Base-by-base conservation (phyloP, 2,113 vertebrate species). In the Sander lucioperca region DNA sequence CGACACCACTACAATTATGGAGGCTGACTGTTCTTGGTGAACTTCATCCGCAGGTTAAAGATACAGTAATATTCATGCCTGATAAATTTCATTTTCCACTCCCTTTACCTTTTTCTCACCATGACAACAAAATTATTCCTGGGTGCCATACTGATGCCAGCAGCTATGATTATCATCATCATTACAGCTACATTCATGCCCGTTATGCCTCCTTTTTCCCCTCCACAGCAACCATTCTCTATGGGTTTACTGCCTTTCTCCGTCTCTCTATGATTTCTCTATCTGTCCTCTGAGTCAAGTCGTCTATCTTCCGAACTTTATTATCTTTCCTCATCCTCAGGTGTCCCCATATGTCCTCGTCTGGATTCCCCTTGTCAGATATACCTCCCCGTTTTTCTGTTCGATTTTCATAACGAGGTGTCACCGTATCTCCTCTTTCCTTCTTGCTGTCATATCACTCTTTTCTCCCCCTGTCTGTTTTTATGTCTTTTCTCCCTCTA, bases 401-500 rank as follows among this genome's bases (percentile, higher is more conserved):
- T 74, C 64, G 33, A 25, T 70, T 88, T 79, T 79, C 54, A 76
- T 56, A 78, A 64, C 39, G 68, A 87, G 33, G 19, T 76, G 79
- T 79, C 77, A 77, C 25, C 11, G 25, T 51, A 61, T 82, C 54
- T 47, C 53, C 67, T 74, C 62, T 77, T 53, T 45, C 45, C 73
- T 25, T 62, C 66, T 79, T 67, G 43, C 36, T 62, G 50, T 53
- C 76, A 6, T 27, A n/a, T 74, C 74, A 15, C 45, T 73, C 70
- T 30, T 14, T 71, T 58, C 58, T 36, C 33, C 27, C 4, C 21
- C 11, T 30, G 15, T 65, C 67, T 62, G 18, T 62, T 14, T 71
- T 53, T 6, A 18, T 70, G 50, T 79, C 56, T 53, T 18, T 57
- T 70, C n/a, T 64, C 64, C 62, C 57, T 77, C 33, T 43, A 5